These are phyloP conservation scores for Megalops cyprinoides DNA, from an alignment of 2,797 vertebrate species.

Conservation along the genomic window DNA sequence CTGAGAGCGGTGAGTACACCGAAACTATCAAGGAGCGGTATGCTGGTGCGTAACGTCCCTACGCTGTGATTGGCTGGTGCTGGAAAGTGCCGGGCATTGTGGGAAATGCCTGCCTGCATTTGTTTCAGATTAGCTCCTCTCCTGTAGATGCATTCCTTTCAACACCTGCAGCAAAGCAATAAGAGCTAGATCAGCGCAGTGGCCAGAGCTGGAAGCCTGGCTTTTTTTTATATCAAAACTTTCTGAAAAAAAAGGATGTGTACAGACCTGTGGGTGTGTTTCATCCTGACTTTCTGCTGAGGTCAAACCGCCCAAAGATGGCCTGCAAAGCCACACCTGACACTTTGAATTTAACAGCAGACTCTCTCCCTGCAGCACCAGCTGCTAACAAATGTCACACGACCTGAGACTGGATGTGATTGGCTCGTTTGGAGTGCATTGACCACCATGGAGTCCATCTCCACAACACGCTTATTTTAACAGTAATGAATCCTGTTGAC, in stretches of 20 bases:
- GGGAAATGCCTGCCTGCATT: slow-evolving; percentile 40
- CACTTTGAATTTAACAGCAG: not conserved
- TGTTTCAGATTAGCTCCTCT: slow-evolving; percentile 50
- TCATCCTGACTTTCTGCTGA: not conserved
- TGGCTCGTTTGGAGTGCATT: no score
- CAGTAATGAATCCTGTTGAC: no score
- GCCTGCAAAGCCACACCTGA: not conserved
- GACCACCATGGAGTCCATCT: no score
- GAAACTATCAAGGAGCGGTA: not conserved
- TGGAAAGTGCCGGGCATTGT: not conserved
- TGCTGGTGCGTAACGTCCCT: no score
- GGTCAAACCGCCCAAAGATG: not conserved
- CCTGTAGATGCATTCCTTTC: slow-evolving; percentile 46
- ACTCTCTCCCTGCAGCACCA: not conserved
- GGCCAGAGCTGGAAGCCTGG: slow-evolving; percentile 37
- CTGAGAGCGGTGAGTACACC: not conserved
- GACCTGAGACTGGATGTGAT: no score
- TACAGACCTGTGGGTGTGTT: not conserved
- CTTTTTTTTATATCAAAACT: not conserved
- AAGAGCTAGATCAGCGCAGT: slow-evolving; percentile 45
- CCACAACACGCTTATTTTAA: no score
- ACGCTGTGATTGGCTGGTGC: not conserved
- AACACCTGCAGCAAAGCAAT: slow-evolving; percentile 44
- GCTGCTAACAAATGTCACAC: no score
- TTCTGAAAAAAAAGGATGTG: no score